Evolutionary conservation across 2,888 invertebrate genomes (phyloP), one percentile per base, ranked within the genome.

Genomic region (Lathronympha strigana): DNA sequence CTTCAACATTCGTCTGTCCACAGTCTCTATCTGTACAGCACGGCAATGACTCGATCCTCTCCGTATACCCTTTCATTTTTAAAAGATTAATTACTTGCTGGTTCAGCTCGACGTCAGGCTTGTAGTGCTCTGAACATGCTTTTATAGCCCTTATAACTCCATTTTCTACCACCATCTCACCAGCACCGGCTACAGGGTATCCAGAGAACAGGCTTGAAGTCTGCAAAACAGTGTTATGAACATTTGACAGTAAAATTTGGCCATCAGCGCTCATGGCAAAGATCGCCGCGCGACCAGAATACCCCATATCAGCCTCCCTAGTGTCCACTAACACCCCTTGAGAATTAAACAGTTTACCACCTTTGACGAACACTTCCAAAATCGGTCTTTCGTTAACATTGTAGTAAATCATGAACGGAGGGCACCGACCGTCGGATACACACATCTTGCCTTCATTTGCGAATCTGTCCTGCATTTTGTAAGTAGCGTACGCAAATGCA

Each of bases 401-500:
- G 13, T 40, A 55, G 15, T 55, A 55, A 17, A 17, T 21, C 36
- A 36, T 23, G 21, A 21, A 53, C 6, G 36, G 53, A 13, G 53
- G 53, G 4, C 53, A 53, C 19, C 23, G 36, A 11, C 3, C 9
- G 23, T n/a, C n/a, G 23, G 33, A 36, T 36, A 53, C n/a, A 9
- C 53, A 53, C 0, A 36, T 53, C 13, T 53, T 53, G 13, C 33
- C 53, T n/a, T 53, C 53, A n/a, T 36, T 36, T 13, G 13, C 36
- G n/a, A 36, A 53, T 36, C 53, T 53, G 8, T 36, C 21, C 6
- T 53, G 53, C 53, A 53, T 53, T 23, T 53, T 53, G 31, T 53
- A 21, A n/a, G 53, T 53, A 0, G 1, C 36, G 36, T 53, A 53
- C 21, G 53, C 36, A 0, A 36, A 33, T 1, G 23, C 8, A 8